These are phyloP conservation scores for Oceanodroma leucorhoa DNA, from an alignment of 2,797 vertebrate species.

Conservation along the genomic window DNA sequence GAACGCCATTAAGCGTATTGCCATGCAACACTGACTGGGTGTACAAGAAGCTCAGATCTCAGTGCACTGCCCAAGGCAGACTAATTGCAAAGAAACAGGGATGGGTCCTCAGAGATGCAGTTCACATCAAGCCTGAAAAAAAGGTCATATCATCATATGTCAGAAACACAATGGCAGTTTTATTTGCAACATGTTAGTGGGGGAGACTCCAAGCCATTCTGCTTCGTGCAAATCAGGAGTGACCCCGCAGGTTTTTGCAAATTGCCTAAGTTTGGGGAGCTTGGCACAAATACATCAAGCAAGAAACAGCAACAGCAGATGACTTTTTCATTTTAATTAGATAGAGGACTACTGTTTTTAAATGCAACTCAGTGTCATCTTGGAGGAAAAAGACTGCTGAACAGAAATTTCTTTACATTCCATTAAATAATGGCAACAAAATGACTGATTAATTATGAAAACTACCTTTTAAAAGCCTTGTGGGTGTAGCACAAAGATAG, in stretches of 20 bases:
- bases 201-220: neutral
- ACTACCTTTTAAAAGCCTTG: conserved; percentile 71
- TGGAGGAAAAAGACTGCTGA: conserved; percentile 47
- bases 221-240: neutral
- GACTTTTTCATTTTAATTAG: conserved; percentile 32
- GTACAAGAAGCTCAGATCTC: neutral
- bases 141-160: neutral
- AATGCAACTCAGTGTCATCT: conserved; percentile 48
- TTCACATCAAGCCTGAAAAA: neutral
- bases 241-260: conserved; percentile 5
- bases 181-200: neutral
- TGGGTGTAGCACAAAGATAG: conserved; percentile 70
- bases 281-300: conserved; percentile 1
- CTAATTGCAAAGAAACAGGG: neutral
- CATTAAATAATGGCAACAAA: conserved; percentile 74
- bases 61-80: neutral
- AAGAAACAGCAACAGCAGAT: conserved; percentile 44
- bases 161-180: neutral
- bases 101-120: neutral
- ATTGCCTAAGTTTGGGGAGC: neutral
- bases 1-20: neutral
- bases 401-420: conserved; percentile 66
- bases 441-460: conserved; percentile 78
- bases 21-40: neutral
- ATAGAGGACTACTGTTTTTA: conserved; percentile 30